A percentile compares a stretch with the other conserved stretches of the same genome.
phyloP scores from a whole-genome alignment of 2,888 invertebrate genomes.

The Heliconius hortense region DNA sequence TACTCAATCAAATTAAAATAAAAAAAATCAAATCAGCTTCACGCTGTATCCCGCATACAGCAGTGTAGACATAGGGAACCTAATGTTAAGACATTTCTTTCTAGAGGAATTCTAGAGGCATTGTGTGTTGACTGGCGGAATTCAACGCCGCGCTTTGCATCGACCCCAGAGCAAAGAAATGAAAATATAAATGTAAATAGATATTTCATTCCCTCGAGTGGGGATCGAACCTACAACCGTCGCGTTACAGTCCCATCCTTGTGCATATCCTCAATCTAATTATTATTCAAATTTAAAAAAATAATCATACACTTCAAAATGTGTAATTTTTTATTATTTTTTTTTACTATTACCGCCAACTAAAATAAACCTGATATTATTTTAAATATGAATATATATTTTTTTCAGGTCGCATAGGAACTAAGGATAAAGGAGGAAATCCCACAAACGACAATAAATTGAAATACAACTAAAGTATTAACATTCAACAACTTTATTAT shows the following conservation, averaged over 20 bases:
- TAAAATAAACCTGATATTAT: background rate
- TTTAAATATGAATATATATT: background rate
- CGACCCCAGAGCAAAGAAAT: too few species aligned
- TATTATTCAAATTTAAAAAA: background rate
- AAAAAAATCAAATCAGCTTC: too few species aligned
- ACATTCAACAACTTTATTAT: conserved; percentile 58
- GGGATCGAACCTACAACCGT: too few species aligned
- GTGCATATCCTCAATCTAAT: background rate
- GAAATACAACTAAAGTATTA: conserved; percentile 49
- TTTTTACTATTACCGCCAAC: background rate
- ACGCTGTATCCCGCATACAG: too few species aligned
- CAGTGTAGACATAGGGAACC: too few species aligned
- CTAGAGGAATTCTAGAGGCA: too few species aligned
- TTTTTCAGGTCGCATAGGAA: conserved; percentile 10
- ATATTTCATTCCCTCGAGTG: too few species aligned
- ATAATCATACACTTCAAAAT: background rate
- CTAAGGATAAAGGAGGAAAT: conserved; percentile 45
- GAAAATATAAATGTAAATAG: too few species aligned
- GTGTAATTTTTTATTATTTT: background rate
- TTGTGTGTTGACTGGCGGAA: too few species aligned
- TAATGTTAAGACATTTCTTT: too few species aligned
- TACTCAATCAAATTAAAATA: background rate
- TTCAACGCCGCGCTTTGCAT: too few species aligned
- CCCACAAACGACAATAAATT: conserved; percentile 48
- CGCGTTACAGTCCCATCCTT: too few species aligned